Conservation (phyloP, 2,888 invertebrate genomes). For the Clivina fossor region DNA sequence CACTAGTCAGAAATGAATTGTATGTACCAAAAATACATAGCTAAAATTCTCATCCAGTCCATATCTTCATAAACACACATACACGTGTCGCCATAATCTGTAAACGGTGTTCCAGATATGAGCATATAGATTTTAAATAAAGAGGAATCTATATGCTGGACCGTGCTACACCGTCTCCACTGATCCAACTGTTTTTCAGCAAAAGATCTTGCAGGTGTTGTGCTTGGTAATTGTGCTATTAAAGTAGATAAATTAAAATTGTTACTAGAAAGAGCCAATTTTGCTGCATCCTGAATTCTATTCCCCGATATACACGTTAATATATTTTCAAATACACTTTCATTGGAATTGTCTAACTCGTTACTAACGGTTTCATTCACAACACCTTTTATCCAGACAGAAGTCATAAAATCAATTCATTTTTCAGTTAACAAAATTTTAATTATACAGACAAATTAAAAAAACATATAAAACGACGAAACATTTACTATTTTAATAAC, state of each 20-base stretch:
- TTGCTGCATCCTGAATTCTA: constrained; percentile 61
- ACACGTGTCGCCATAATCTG: constrained; percentile 55
- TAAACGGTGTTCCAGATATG: constrained; percentile 61
- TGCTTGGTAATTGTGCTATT: constrained; percentile 65
- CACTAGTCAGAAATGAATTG: too few species aligned
- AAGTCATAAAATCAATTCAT: too few species aligned
- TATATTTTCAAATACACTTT: constrained; percentile 41
- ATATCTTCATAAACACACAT: constrained; percentile 68
- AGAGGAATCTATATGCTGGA: constrained; percentile 62
- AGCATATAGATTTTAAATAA: constrained; percentile 71
- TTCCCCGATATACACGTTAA: constrained; percentile 56
- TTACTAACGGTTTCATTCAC: constrained; percentile 40
- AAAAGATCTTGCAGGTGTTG: constrained; percentile 63
- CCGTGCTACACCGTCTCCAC: constrained; percentile 76
- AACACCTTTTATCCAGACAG: constrained; percentile 44
- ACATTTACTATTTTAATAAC: too few species aligned
- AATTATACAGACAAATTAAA: too few species aligned
- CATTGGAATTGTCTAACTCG: constrained; percentile 17
- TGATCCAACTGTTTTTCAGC: constrained; percentile 71
- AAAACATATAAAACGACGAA: too few species aligned
- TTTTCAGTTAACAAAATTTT: too few species aligned
- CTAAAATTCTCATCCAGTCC: constrained; percentile 83
- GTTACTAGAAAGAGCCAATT: constrained; percentile 57
- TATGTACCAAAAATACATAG: constrained; percentile 74
- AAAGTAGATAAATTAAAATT: constrained; percentile 66